These are phyloP conservation scores for Gallinago paraguaiae DNA, from an alignment of 2,113 vertebrate species.

Conservation along the genomic window DNA sequence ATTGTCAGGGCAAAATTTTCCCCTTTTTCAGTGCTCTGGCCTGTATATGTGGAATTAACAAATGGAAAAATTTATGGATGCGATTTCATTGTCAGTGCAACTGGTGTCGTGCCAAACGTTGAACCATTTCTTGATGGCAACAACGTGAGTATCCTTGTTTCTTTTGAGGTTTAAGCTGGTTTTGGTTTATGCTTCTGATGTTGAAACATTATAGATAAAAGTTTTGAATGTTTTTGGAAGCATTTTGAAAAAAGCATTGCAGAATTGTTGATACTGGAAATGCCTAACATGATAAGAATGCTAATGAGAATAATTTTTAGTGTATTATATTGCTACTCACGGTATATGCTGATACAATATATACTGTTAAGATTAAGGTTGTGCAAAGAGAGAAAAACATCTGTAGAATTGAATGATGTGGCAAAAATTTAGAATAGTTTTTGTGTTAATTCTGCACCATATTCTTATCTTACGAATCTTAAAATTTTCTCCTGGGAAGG, in stretches of 20 bases:
- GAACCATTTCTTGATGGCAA: constrained; percentile 87
- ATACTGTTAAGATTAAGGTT: background rate
- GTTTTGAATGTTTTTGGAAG: background rate
- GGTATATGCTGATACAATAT: background rate
- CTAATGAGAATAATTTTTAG: background rate
- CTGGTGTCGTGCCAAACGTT: constrained; percentile 89
- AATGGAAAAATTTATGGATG: constrained; percentile 91
- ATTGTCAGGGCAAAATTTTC: constrained; percentile 26
- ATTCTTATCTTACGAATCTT: background rate
- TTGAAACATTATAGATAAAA: background rate
- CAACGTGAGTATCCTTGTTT: constrained; percentile 76
- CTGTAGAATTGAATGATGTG: background rate
- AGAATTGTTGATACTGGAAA: background rate
- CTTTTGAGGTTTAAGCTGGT: background rate
- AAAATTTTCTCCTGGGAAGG: background rate
- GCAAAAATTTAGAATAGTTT: background rate
- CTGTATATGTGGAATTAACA: constrained; percentile 87
- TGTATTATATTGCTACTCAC: background rate
- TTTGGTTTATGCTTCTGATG: background rate
- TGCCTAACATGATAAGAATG: background rate
- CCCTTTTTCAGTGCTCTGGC: constrained; percentile 81
- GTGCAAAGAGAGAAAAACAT: background rate
- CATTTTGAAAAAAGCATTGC: background rate
- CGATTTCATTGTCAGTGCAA: constrained; percentile 93
- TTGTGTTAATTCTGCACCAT: background rate